phyloP scores from a whole-genome alignment of 2,888 invertebrate genomes.

The Drosophila ustulata region DNA sequence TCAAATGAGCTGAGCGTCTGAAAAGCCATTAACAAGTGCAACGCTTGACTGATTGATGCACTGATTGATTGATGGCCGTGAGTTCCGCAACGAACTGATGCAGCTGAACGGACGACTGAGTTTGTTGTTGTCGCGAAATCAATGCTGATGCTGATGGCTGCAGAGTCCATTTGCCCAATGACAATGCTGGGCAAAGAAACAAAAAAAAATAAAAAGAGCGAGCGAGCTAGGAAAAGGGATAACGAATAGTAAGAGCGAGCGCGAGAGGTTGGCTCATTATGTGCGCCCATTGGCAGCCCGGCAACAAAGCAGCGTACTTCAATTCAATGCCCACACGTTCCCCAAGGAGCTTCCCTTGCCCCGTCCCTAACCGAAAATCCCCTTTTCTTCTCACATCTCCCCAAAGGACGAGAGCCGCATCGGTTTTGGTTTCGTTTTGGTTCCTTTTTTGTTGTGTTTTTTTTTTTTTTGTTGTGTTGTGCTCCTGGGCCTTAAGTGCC shows the following conservation, averaged over 20 bases:
- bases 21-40: background rate
- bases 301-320: slow-evolving; percentile 31
- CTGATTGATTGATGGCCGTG: background rate
- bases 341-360: slow-evolving; percentile 29
- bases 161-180: slow-evolving; percentile 13
- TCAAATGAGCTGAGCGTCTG: background rate
- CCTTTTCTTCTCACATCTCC: slow-evolving; percentile 1
- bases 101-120: slow-evolving; percentile 4
- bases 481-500: slow-evolving; percentile 44
- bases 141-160: slow-evolving; percentile 2
- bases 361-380: background rate
- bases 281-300: slow-evolving; percentile 55
- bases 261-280: slow-evolving; percentile 43
- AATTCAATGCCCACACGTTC: slow-evolving; percentile 32
- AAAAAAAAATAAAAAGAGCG: background rate
- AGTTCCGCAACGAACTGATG: background rate
- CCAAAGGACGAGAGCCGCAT: slow-evolving; percentile 29
- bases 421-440: slow-evolving; percentile 26
- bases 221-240: background rate
- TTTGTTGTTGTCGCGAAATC: slow-evolving; percentile 1
- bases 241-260: background rate
- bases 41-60: slow-evolving; percentile 3
- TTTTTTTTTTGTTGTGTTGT: background rate
- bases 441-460: background rate
- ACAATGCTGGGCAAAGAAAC: background rate